Conservation (phyloP, 2,113 vertebrate species). For the Cranoglanis bouderius region DNA sequence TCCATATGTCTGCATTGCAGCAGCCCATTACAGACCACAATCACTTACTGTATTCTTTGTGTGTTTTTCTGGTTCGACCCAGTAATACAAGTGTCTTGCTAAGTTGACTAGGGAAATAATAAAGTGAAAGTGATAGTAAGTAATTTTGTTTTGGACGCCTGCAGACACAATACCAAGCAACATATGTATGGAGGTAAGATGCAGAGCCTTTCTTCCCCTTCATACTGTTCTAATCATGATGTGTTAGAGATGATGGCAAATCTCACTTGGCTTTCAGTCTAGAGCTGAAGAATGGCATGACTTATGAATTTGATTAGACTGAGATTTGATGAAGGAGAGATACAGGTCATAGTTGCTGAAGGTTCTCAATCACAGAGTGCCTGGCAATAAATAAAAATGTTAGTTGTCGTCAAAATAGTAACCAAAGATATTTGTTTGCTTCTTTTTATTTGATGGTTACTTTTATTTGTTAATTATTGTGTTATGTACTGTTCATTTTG, state of each 20-base stretch:
- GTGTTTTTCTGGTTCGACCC: neutral
- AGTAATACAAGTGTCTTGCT: neutral
- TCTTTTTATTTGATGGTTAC: neutral
- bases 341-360: neutral
- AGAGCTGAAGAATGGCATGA: neutral
- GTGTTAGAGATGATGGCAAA: neutral
- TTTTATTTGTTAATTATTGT: too few relatives aligned
- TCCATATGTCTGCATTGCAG: neutral
- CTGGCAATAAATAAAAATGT: neutral
- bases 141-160: neutral
- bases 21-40: neutral
- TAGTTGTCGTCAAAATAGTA: neutral
- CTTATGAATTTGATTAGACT: neutral
- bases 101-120: too few relatives aligned
- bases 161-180: neutral
- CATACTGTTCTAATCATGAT: constrained; percentile 14
- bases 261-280: neutral
- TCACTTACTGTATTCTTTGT: constrained; percentile 12
- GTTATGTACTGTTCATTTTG: too few relatives aligned
- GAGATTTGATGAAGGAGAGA: neutral
- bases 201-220: neutral
- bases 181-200: neutral
- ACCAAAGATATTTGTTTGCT: neutral
- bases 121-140: neutral
- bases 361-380: neutral